Evolutionary conservation across 2,113 vertebrate species (phyloP), one percentile per base, ranked within the genome.

Genomic region (Pantherophis guttatus): DNA sequence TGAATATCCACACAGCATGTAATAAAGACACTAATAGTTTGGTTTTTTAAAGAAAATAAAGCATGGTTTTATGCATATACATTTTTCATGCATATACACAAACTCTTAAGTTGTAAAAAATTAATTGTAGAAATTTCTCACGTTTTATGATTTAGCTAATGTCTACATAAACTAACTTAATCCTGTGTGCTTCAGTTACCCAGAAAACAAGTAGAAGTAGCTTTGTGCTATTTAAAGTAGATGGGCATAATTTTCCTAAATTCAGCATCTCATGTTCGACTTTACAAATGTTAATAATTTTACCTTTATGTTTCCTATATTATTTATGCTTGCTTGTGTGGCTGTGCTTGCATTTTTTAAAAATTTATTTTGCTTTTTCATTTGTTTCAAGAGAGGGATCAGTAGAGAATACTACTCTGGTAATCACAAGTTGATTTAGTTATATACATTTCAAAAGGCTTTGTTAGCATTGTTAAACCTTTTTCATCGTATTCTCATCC

Each of bases 151-250:
- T 48, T 39, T 93, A 95, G 26, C 48, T 87, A 24, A 53, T 29
- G 91, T 93, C 33, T 87, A 57, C 21, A 39, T 92, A 57, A 86
- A 24, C 4, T 11, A 91, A 87, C 24, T 86, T 90, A 54, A 88
- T 92, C 44, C 57, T 85, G 54, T 3, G 11, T 90, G n/a, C 58
- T 95, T 88, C 50, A 92, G 44, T 95, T 81, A 3, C 70, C 91
- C 91, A 93, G 57, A n/a, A 75, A 90, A 86, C 15, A 54, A 75
- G 48, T 0, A 0, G n/a, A 23, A 91, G 75, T 94, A 92, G 21
- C 48, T 19, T 92, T 93, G 87, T 1, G 48, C 5, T 59, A 4
- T 87, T 57, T 92, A 75, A 81, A 57, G 5, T 8, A 53, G 90
- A 86, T 48, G 93, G 11, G 0, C 0, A 24, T 92, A 93, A 5